A percentile compares a stretch with the other conserved stretches of the same genome.
These are phyloP conservation scores for Mastomys coucha DNA, from an alignment of 2,113 vertebrate genomes.

Conservation along the genomic window DNA sequence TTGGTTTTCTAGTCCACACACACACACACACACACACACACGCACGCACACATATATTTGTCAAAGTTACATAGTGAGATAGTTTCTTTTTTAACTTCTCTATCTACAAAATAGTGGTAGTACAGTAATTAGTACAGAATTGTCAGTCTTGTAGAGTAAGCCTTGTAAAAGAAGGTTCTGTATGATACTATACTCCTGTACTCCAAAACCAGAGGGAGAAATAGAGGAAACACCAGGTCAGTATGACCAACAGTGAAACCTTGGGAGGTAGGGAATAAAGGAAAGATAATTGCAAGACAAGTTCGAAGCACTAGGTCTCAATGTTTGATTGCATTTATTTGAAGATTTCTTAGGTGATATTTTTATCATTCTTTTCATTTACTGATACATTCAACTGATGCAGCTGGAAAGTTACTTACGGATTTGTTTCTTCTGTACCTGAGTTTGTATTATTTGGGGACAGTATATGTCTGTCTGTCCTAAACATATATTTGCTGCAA, in stretches of 20 bases:
- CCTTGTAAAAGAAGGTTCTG: background rate
- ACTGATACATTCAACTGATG: background rate
- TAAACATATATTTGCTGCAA: background rate
- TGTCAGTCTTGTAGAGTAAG: constrained; percentile 22
- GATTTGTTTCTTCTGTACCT: background rate
- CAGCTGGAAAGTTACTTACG: background rate
- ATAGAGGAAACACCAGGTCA: background rate
- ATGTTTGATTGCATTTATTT: background rate
- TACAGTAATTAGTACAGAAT: background rate
- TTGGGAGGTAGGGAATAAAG: background rate
- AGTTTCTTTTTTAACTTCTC: background rate
- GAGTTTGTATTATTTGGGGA: background rate
- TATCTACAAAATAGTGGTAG: background rate
- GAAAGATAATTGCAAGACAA: no score
- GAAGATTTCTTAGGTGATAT: background rate
- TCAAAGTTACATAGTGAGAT: constrained; percentile 6
- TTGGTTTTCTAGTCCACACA: background rate
- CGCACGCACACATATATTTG: background rate
- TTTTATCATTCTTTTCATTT: constrained; percentile 25
- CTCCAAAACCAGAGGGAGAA: background rate
- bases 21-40: background rate
- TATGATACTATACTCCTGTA: background rate
- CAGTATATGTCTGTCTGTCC: background rate
- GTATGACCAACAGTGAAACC: background rate
- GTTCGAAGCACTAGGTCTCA: background rate